Evolutionary conservation across 2,888 invertebrate genomes (phyloP), one percentile per base, ranked within the genome.

Genomic region (Clitarchus hookeri): DNA sequence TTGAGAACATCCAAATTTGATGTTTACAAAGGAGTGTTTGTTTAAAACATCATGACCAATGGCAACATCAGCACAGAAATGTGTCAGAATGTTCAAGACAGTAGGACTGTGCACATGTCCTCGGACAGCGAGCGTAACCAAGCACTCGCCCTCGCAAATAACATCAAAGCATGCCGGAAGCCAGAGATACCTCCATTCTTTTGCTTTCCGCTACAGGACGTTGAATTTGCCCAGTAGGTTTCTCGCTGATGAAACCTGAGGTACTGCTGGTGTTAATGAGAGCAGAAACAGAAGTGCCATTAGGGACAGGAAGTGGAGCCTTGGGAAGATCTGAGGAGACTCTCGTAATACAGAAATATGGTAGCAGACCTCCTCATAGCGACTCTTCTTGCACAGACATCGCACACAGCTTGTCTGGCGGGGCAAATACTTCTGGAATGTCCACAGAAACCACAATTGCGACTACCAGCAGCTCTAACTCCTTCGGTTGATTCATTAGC

Each of bases 231-330:
- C 26, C 12, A 86, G 23, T 25, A 77, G 44, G 16, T 53, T n/a
- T 25, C 84, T 86, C 25, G 54, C 26, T 36, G 26, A 86, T 77
- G 25, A 84, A 77, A 23, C 44, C 84, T 3, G n/a, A n/a, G 3
- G 84, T 65, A 23, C 86, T 84, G 19, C 78, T 54, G n/a, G 78
- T 86, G 16, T 84, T 77, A 53, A 84, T 77, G n/a, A 84, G 77
- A 82, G 83, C 83, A 19, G 54, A 9, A 12, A n/a, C 23, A 6
- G 27, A 25, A 26, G 0, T 13, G 36, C 84, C 36, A 84, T 86
- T 80, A n/a, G 84, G 16, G 23, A 12, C 11, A 23, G 27, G 36
- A 12, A 79, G 11, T 26, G 23, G 11, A 79, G 27, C 27, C 23
- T 79, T 79, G 4, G 1, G 23, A 25, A 79, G 27, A 79, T 4